Percentiles rank a stretch among this genome's conserved stretches.
phyloP scores from a whole-genome alignment of 1,140 invertebrate species.

The Kradibia gibbosae region DNA sequence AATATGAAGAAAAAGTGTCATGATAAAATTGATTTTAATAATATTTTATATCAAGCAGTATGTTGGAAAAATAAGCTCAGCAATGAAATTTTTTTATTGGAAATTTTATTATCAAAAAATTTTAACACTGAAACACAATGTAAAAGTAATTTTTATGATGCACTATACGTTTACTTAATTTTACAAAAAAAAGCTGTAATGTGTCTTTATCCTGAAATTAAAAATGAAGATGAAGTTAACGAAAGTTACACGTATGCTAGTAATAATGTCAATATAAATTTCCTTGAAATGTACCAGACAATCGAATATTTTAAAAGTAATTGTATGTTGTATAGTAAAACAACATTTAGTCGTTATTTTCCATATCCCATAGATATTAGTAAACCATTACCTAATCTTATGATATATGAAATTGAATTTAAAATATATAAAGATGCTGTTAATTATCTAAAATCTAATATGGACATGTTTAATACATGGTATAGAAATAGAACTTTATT shows the following conservation, averaged over 20 bases:
- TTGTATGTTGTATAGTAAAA: slow-evolving; percentile 45
- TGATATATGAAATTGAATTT: slow-evolving; percentile 58
- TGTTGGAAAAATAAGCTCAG: slow-evolving; percentile 62
- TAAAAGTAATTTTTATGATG: slow-evolving; percentile 54
- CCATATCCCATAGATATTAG: slow-evolving; percentile 59
- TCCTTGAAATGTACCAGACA: slow-evolving; percentile 59
- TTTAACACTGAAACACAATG: slow-evolving; percentile 50
- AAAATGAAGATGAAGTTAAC: slow-evolving; percentile 61
- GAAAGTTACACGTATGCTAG: slow-evolving; percentile 59
- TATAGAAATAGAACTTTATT: slow-evolving; percentile 51
- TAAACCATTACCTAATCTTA: slow-evolving; percentile 58
- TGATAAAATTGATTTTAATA: slow-evolving; percentile 42
- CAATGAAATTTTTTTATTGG: slow-evolving; percentile 61
- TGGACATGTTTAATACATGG: slow-evolving; percentile 48
- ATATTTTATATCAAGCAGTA: slow-evolving; percentile 51
- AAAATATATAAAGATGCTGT: slow-evolving; percentile 58
- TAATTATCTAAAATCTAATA: slow-evolving; percentile 54
- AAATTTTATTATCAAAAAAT: slow-evolving; percentile 49
- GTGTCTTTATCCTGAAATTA: slow-evolving; percentile 64
- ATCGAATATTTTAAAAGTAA: slow-evolving; percentile 64
- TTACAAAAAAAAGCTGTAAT: slow-evolving; percentile 64
- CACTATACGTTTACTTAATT: slow-evolving; percentile 58
- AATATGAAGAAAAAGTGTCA: slow-evolving; percentile 23
- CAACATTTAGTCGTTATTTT: slow-evolving; percentile 57
- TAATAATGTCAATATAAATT: slow-evolving; percentile 52